Conservation (phyloP, 1,140 invertebrate genomes). For the Drosophila dunni region DNA sequence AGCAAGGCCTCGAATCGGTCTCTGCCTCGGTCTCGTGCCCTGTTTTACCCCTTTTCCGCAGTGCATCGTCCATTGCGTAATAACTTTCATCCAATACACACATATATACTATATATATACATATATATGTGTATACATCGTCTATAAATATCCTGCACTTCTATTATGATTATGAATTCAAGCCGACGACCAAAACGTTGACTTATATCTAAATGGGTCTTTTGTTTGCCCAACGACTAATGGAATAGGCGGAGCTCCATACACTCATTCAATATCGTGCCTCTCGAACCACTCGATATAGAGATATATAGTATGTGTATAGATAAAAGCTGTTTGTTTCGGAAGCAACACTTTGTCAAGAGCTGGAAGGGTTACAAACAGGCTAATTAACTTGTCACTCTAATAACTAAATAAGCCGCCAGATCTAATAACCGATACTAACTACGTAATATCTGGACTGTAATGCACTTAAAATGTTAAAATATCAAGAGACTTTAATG, state of each 20-base stretch:
- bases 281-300: slow-evolving; percentile 31
- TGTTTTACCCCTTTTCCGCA: slow-evolving; percentile 40
- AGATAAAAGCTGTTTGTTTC: neutral
- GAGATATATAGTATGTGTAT: slow-evolving; percentile 23
- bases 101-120: neutral
- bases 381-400: slow-evolving; percentile 73
- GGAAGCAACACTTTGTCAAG: slow-evolving; percentile 34
- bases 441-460: slow-evolving; percentile 7
- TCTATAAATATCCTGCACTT: slow-evolving; percentile 65
- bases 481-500: neutral
- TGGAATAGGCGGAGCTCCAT: slow-evolving; percentile 59
- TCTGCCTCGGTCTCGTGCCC: neutral
- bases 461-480: neutral
- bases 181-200: slow-evolving; percentile 33
- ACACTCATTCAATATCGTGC: slow-evolving; percentile 25
- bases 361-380: slow-evolving; percentile 19
- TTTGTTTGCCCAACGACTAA: slow-evolving; percentile 69
- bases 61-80: slow-evolving; percentile 76
- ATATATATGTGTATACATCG: slow-evolving; percentile 12
- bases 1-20: slow-evolving; percentile 33
- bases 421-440: slow-evolving; percentile 17
- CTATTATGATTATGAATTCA: slow-evolving; percentile 79
- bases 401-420: slow-evolving; percentile 43
- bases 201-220: slow-evolving; percentile 81
- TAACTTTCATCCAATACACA: slow-evolving; percentile 57